Evolutionary conservation across 2,113 vertebrate genomes (phyloP).

Genomic region (Rhizomys pruinosus): DNA sequence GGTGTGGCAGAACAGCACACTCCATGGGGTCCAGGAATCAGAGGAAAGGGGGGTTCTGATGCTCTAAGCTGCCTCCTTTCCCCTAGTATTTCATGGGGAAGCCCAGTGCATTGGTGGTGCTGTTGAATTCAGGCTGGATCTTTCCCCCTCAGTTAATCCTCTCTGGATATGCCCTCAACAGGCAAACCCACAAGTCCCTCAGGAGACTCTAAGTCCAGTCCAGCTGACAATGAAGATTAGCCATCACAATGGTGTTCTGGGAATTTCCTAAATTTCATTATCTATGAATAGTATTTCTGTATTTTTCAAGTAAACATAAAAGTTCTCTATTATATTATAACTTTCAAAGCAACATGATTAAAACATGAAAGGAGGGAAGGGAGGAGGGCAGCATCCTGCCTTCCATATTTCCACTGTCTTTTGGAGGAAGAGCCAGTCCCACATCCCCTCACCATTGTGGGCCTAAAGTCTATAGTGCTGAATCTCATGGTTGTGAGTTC

Average conservation of each 20-base stretch:
- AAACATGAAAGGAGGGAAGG: not conserved
- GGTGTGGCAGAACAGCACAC: not conserved
- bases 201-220: not conserved
- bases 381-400: rapidly evolving
- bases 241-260: not conserved
- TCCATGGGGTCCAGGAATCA: not conserved
- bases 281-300: not conserved
- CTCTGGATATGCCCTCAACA: not conserved
- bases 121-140: not conserved
- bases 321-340: not conserved
- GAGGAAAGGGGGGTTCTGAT: not conserved
- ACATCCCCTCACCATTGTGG: not conserved
- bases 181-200: not conserved
- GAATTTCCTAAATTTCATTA: not conserved
- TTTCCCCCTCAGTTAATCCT: not conserved
- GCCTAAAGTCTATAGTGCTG: not conserved
- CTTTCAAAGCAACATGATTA: not conserved
- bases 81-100: not conserved
- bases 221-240: not conserved
- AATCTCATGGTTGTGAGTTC: not conserved
- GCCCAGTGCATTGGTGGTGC: too few species aligned
- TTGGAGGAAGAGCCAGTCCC: not conserved
- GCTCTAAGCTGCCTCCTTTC: not conserved
- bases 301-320: not conserved
- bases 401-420: not conserved